These are phyloP conservation scores for Rhinella marina DNA, from an alignment of 2,797 vertebrate species.

Conservation along the genomic window DNA sequence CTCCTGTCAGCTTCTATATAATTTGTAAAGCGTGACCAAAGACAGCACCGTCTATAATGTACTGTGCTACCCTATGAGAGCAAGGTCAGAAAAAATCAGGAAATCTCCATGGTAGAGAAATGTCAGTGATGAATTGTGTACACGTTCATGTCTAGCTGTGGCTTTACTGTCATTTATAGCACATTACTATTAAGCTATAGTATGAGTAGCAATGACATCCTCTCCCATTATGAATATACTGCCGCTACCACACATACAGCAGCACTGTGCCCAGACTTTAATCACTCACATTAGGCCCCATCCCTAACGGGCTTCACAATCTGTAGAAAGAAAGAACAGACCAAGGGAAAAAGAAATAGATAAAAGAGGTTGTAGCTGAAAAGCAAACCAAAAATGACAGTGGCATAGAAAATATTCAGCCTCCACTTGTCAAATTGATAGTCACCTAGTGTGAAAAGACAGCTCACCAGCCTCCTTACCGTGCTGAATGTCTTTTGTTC, in stretches of 20 bases:
- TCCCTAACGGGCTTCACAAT: too few relatives aligned
- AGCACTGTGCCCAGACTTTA: background rate
- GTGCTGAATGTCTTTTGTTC: too few relatives aligned
- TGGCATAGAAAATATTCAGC: too few relatives aligned
- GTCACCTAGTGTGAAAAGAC: too few relatives aligned
- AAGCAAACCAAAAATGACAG: too few relatives aligned
- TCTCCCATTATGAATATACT: background rate
- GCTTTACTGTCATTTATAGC: background rate
- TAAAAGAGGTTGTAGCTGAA: too few relatives aligned
- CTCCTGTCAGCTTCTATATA: background rate
- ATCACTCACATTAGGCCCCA: too few relatives aligned
- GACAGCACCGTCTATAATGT: constrained; percentile 19
- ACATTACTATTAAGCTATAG: background rate
- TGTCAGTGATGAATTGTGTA: background rate
- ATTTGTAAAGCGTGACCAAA: constrained; percentile 12
- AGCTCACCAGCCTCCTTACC: too few relatives aligned
- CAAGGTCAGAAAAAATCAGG: background rate
- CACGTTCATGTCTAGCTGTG: background rate
- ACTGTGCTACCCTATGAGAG: background rate
- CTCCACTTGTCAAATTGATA: too few relatives aligned
- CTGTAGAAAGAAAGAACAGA: too few relatives aligned
- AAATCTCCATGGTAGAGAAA: background rate
- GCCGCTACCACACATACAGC: background rate
- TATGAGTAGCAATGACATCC: background rate
- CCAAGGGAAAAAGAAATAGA: too few relatives aligned